Conservation (phyloP, 2,113 vertebrate species). For the Myrmecophaga tridactyla region DNA sequence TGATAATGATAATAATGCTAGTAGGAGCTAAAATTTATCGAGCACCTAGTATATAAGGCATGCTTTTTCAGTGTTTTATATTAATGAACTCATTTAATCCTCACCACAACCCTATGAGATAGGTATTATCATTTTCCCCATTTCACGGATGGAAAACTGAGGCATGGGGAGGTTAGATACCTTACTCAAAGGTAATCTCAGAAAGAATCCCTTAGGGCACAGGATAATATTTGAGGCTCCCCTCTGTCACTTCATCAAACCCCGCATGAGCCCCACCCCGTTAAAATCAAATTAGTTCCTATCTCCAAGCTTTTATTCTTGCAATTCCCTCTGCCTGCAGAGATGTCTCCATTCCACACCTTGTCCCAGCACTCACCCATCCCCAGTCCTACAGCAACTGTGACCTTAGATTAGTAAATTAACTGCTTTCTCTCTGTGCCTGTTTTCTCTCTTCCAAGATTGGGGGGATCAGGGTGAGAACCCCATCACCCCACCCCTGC, state of each 20-base stretch:
- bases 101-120: background rate
- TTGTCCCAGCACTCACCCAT: background rate
- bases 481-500: background rate
- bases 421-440: conserved; percentile 11
- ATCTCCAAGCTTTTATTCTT: conserved; percentile 7
- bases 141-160: background rate
- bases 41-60: conserved; percentile 26
- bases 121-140: background rate
- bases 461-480: background rate
- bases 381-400: background rate
- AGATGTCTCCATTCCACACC: conserved; percentile 27
- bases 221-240: background rate
- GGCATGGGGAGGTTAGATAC: background rate
- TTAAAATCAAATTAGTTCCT: conserved; percentile 16
- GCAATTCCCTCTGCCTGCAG: background rate
- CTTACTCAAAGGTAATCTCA: background rate
- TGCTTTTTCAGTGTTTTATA: background rate
- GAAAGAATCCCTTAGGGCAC: conserved; percentile 6
- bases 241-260: background rate
- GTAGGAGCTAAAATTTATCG: conserved; percentile 10
- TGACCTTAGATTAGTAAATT: conserved; percentile 29
- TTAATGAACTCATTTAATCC: conserved; percentile 34
- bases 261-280: background rate
- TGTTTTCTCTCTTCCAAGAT: conserved; percentile 24
- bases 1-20: background rate